Conservation (phyloP, 1,140 invertebrate species). For the Cotesia vestalis region DNA sequence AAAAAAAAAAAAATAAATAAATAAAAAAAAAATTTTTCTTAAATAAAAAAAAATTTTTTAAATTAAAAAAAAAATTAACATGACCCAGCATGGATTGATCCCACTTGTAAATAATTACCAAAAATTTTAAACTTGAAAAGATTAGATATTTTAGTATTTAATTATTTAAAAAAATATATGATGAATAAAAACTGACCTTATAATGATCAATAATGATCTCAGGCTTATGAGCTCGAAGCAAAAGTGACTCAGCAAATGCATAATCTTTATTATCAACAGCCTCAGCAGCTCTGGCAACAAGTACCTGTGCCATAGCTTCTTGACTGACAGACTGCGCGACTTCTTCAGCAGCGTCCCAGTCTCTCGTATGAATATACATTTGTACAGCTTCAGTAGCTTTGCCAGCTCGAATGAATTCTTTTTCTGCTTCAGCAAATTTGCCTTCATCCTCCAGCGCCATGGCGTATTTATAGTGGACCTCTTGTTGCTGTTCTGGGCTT, state of each 20-base stretch:
- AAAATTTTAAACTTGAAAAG: too few species aligned
- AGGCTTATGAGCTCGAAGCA: slow-evolving; percentile 90
- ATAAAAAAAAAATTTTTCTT: too few species aligned
- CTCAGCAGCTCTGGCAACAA: slow-evolving; percentile 84
- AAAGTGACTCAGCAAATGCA: slow-evolving; percentile 84
- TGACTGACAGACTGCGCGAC: slow-evolving; percentile 86
- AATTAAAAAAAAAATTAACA: too few species aligned
- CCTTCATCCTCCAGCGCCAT: slow-evolving; percentile 90
- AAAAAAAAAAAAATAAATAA: too few species aligned
- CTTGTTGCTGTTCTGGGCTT: slow-evolving; percentile 66
- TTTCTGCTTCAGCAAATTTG: slow-evolving; percentile 85
- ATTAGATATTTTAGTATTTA: too few species aligned
- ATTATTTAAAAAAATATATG: neutral
- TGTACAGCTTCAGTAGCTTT: slow-evolving; percentile 94
- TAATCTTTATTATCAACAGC: slow-evolving; percentile 67
- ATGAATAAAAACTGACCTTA: slow-evolving; percentile 63
- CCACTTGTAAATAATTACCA: too few species aligned
- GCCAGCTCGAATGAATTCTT: slow-evolving; percentile 87
- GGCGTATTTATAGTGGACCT: slow-evolving; percentile 89
- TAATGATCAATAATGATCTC: slow-evolving; percentile 94
- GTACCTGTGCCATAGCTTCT: slow-evolving; percentile 85
- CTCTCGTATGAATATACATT: slow-evolving; percentile 91
- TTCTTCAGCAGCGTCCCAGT: slow-evolving; percentile 87
- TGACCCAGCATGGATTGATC: too few species aligned
- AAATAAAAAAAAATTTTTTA: too few species aligned